phyloP scores from a whole-genome alignment of 2,113 vertebrate genomes.

The Malaclemys terrapin region DNA sequence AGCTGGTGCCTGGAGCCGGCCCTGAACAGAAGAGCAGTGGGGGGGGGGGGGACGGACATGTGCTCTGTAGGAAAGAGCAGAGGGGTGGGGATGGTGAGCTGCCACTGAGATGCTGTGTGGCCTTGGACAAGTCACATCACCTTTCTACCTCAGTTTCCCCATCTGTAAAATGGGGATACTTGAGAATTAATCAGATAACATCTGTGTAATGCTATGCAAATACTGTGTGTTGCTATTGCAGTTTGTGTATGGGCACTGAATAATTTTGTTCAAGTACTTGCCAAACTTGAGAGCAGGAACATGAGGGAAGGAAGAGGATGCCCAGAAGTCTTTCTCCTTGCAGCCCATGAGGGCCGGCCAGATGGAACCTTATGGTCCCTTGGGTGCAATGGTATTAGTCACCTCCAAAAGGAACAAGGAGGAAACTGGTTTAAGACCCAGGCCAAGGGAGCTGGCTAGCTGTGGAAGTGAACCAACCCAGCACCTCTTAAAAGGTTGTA shows the following conservation, averaged over 20 bases:
- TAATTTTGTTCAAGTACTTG: neutral
- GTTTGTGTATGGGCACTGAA: neutral
- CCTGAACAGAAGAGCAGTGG: neutral
- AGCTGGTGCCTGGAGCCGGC: too few species aligned
- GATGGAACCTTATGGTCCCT: neutral
- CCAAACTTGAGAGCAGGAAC: neutral
- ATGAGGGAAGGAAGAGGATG: neutral
- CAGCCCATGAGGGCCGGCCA: neutral
- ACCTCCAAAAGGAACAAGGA: neutral
- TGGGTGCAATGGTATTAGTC: neutral
- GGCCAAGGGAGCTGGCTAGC: neutral
- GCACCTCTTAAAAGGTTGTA: neutral
- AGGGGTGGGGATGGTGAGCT: neutral
- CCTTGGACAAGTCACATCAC: neutral
- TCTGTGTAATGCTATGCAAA: neutral
- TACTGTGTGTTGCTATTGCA: neutral
- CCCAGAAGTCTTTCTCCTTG: neutral
- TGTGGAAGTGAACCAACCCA: neutral
- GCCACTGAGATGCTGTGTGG: accelerated
- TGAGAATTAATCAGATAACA: neutral
- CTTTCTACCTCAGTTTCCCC: neutral
- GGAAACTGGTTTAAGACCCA: neutral
- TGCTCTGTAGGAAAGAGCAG: neutral
- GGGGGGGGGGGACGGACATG: accelerated
- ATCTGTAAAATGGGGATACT: neutral